Conservation (phyloP, 2,113 vertebrate genomes). For the Pseudopipra pipra region DNA sequence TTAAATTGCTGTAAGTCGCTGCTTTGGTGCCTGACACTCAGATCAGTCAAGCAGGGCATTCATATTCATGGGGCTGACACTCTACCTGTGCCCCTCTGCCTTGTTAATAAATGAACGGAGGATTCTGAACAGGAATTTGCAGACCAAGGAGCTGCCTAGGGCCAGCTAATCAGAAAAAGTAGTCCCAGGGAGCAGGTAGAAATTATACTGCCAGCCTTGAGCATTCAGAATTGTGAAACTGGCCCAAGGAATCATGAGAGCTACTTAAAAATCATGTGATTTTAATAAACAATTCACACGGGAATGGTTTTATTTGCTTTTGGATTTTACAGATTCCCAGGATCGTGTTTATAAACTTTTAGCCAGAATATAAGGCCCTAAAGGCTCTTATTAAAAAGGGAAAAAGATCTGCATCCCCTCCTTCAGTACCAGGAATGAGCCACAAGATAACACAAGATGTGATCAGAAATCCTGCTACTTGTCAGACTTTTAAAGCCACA, state of each 20-base stretch:
- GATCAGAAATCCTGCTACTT: not conserved
- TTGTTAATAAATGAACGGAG: slow-evolving; percentile 6
- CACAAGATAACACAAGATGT: not conserved
- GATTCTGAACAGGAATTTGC: not conserved
- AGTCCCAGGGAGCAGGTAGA: not conserved
- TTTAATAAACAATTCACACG: not conserved
- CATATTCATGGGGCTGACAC: not conserved
- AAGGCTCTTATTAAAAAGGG: not conserved
- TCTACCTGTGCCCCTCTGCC: slow-evolving; percentile 32
- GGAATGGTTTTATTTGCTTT: slow-evolving; percentile 36
- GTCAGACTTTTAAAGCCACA: not conserved
- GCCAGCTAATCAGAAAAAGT: not conserved
- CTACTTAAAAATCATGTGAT: slow-evolving; percentile 28
- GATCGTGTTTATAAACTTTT: slow-evolving; percentile 44
- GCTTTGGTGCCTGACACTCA: not conserved
- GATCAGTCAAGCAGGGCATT: not conserved
- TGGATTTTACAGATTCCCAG: slow-evolving; percentile 22
- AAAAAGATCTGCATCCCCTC: not conserved
- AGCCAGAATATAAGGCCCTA: not conserved
- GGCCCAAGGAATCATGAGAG: not conserved
- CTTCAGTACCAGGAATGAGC: not conserved
- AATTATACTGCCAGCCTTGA: not conserved
- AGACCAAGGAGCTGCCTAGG: not conserved
- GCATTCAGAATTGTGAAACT: not conserved
- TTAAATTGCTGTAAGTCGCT: not conserved